Percentiles rank a stretch among this genome's conserved stretches.
Evolutionary conservation across 2,888 invertebrate species (phyloP).

Genomic region (Orthosia gothica): DNA sequence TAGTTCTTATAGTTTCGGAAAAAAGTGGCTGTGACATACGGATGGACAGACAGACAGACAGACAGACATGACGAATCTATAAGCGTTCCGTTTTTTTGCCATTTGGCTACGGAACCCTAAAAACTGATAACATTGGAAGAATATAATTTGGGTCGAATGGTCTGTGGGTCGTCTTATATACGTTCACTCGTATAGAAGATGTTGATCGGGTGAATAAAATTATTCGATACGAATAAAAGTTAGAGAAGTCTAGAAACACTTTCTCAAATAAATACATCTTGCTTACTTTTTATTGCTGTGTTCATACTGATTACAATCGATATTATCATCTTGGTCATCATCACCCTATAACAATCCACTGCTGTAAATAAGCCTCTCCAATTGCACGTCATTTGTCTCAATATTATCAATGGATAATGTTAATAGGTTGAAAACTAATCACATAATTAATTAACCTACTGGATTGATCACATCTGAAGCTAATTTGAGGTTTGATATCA

Average conservation of each 20-base stretch:
- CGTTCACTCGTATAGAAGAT: conserved; percentile 21
- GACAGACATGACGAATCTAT: no score
- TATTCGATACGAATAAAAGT: neutral
- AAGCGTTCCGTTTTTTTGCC: no score
- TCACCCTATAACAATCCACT: no score
- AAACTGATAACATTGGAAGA: neutral
- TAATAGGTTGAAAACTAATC: neutral
- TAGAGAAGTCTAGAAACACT: no score
- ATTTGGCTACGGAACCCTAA: no score
- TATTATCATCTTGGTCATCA: no score
- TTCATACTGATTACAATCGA: neutral
- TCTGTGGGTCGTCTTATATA: conserved; percentile 19
- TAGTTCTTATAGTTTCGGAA: no score
- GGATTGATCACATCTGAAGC: neutral
- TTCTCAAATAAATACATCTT: neutral
- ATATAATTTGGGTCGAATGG: conserved; percentile 24
- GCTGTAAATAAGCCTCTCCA: no score
- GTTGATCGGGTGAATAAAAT: conserved; percentile 10
- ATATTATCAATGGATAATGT: neutral
- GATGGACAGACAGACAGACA: no score
- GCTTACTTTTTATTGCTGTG: neutral
- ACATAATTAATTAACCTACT: neutral
- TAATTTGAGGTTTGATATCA: neutral
- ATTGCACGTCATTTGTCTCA: neutral
- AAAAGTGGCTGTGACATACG: no score